Evolutionary conservation across 2,888 invertebrate species (phyloP), one percentile per base, ranked within the genome.

Genomic region (Euproctis similis): DNA sequence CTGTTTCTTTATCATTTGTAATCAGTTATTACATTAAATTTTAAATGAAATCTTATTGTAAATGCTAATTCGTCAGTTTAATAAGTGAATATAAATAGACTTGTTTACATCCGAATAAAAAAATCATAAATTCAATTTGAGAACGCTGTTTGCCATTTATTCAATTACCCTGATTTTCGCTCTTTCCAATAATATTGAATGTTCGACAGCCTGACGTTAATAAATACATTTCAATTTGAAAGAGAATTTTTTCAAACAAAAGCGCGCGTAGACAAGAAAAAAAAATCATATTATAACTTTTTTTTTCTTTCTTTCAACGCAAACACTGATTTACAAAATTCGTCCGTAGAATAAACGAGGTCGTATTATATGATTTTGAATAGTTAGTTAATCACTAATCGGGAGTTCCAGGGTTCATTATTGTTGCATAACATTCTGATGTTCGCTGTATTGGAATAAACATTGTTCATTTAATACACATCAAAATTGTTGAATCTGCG

Each of bases 401-500:
- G 17, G 17, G 4, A 8, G 2, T 17, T 4, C n/a, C n/a, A n/a
- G n/a, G n/a, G n/a, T n/a, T n/a, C n/a, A 17, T 17, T 4, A 17
- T 4, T 17, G 17, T 2, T 17, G 17, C 2, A 17, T 17, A 17
- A 3, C 6, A 17, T 17, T 17, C 4, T 4, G 17, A 4, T n/a
- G n/a, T n/a, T n/a, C n/a, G n/a, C n/a, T n/a, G n/a, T n/a, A n/a
- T n/a, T n/a, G n/a, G n/a, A n/a, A n/a, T n/a, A n/a, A n/a, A 14
- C 14, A 6, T 14, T 14, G 14, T 6, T 6, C 14, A 6, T 14
- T 14, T 14, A 14, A 4, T 14, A 4, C 14, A 14, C 6, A 44
- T 58, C 56, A 55, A 61, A 67, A 67, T 58, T 55, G 51, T 45
- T 38, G 41, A 17, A 44, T 32, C 36, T 39, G 65, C 69, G 70